A percentile compares a stretch with the other conserved stretches of the same genome.
These are phyloP conservation scores for Oryzaephilus surinamensis DNA, from an alignment of 1,140 invertebrate species.

Conservation along the genomic window DNA sequence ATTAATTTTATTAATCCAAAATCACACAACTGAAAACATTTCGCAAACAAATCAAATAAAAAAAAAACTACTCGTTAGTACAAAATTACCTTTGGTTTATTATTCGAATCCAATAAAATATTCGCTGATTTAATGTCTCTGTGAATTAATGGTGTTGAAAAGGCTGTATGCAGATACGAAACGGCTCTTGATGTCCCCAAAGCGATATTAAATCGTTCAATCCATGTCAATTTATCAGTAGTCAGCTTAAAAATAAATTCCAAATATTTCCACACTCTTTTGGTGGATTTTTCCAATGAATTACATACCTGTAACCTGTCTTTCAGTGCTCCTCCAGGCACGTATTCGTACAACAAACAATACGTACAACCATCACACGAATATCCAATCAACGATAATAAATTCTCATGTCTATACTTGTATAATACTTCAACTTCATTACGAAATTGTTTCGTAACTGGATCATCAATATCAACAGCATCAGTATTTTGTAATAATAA, in stretches of 20 bases:
- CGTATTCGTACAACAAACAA: conserved; percentile 59
- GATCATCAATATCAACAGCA: conserved; percentile 34
- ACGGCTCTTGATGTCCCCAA: conserved; percentile 50
- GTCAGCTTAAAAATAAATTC: conserved; percentile 15
- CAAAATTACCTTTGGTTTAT: conserved; percentile 48
- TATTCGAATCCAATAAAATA: conserved; percentile 53
- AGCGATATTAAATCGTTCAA: conserved; percentile 46
- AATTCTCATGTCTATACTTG: conserved; percentile 53
- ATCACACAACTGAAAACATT: conserved; percentile 51
- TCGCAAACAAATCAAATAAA: conserved; percentile 8
- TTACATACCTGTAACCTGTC: conserved; percentile 42
- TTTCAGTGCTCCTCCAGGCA: conserved; percentile 56
- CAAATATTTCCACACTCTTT: neutral
- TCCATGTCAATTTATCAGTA: conserved; percentile 37
- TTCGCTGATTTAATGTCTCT: conserved; percentile 70
- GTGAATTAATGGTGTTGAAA: conserved; percentile 50
- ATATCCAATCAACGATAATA: conserved; percentile 54
- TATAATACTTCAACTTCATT: conserved; percentile 50
- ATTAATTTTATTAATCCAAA: conserved; percentile 57
- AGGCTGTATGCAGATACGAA: conserved; percentile 49
- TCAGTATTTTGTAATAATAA: conserved; percentile 37
- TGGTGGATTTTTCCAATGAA: too few relatives aligned
- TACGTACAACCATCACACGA: conserved; percentile 48
- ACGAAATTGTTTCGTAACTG: conserved; percentile 48
- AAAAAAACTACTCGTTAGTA: conserved; percentile 3